Base-by-base conservation (phyloP, 2,888 invertebrate genomes). In the Andrena flavipes region DNA sequence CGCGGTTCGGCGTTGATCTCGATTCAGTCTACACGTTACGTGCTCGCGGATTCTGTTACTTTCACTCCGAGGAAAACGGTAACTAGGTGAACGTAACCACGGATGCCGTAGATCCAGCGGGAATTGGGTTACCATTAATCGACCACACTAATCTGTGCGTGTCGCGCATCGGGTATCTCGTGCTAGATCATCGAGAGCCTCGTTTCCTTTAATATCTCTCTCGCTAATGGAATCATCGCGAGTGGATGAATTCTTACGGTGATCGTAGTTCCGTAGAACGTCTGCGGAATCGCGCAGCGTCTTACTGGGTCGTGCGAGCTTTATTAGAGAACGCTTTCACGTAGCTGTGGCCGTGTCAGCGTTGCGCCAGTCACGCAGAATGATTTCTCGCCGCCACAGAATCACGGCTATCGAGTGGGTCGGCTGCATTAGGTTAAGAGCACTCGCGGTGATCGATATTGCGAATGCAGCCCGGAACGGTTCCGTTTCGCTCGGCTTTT, bases 1-100 rank as follows among this genome's bases (percentile, higher is more conserved):
- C 8, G 56, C 16, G 13, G 35, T 63, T 63, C 16, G 10, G 1
- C 64, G n/a, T 8, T n/a, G 20, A 23, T 23, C 20, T 56, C 56
- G 4, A 23, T 23, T 26, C 23, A 1, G 2, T 10, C 13, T 56
- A 4, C 56, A 13, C 23, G 10, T 20, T 0, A 20, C 2, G 13
- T 42, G 4, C 48, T 49, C 1, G 26, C n/a, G 51, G 8, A 35
- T 65, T 10, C 16, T n/a, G 48, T 20, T 23, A 79, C 80, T 80
- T 82, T 80, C 82, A 76, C 82, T 76, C n/a, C 26, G 33, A 54
- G 68, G 7, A 20, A 10, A 26, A 8, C 16, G 4, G 6, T n/a
- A 56, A 60, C 48, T 26, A 35, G 56, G 49, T 64, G 33, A 42
- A 23, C 23, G 35, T 23, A 54, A 30, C 35, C 23, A 51, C 6